phyloP scores from a whole-genome alignment of 2,113 vertebrate species.

The Syngnathus typhle region DNA sequence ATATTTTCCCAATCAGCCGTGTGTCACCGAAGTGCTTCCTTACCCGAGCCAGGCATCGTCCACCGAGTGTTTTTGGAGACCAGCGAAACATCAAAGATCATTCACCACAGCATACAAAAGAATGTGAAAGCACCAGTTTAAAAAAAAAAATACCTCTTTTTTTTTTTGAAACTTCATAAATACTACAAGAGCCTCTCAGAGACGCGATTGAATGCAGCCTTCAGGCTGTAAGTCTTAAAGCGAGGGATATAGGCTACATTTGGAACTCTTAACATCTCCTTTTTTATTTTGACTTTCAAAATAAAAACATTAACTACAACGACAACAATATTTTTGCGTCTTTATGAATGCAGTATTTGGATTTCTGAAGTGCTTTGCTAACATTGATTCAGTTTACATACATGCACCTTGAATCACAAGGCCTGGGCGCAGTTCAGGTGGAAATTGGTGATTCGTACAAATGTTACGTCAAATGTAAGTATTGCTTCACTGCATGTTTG shows the following conservation, averaged over 20 bases:
- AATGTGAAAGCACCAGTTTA: not conserved
- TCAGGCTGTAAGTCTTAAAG: not conserved
- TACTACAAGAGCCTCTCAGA: not conserved
- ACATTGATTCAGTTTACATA: conserved; percentile 30
- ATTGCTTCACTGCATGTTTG: conserved; percentile 24
- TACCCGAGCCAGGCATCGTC: no score
- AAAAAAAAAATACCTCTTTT: not conserved
- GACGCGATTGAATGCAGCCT: not conserved
- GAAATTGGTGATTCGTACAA: conserved; percentile 28
- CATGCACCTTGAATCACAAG: conserved; percentile 26
- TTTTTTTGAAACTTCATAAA: not conserved
- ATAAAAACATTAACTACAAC: no score
- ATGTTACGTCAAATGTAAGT: conserved; percentile 18
- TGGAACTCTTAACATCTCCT: no score
- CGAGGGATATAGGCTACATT: not conserved
- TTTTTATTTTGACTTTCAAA: no score
- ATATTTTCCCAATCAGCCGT: no score
- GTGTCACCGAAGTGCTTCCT: no score
- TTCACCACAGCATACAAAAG: no score
- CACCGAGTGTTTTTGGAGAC: no score
- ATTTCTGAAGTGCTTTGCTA: not conserved
- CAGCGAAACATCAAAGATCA: no score
- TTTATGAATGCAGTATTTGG: not conserved
- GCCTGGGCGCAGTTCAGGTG: conserved; percentile 16
- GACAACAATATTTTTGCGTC: not conserved